These are phyloP conservation scores for Sycobia sp. DNA, from an alignment of 1,140 invertebrate species.

Conservation along the genomic window DNA sequence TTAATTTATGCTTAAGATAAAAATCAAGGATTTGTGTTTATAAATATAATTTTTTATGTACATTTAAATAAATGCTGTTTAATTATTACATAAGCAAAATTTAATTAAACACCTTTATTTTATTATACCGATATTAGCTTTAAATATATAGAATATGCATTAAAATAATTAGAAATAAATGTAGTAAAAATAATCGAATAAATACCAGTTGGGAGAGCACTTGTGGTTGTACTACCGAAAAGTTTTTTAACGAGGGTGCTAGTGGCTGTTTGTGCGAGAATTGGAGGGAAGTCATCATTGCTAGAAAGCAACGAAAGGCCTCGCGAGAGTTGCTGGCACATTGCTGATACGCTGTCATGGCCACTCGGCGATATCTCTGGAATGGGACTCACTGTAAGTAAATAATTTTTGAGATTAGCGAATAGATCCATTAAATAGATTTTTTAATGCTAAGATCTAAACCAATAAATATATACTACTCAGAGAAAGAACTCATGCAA, in stretches of 20 bases:
- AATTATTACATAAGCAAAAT: too few relatives aligned
- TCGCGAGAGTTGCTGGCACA: conserved; percentile 87
- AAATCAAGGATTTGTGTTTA: too few relatives aligned
- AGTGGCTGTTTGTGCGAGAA: conserved; percentile 46
- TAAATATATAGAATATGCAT: not conserved
- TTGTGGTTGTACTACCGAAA: conserved; percentile 39
- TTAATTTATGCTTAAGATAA: too few relatives aligned
- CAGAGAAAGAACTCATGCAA: conserved; percentile 12
- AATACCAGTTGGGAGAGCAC: conserved; percentile 34
- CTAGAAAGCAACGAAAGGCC: conserved; percentile 79
- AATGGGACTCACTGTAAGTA: conserved; percentile 73
- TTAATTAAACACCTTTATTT: too few relatives aligned
- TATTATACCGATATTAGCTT: too few relatives aligned
- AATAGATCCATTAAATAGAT: conserved; percentile 17
- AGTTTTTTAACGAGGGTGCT: conserved; percentile 51
- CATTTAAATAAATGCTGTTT: too few relatives aligned
- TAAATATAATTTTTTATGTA: too few relatives aligned
- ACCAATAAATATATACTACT: not conserved
- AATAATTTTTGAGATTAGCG: conserved; percentile 15
- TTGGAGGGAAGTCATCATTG: conserved; percentile 66
- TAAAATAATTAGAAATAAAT: conserved; percentile 3
- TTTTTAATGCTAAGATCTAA: not conserved
- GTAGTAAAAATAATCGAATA: too few relatives aligned
- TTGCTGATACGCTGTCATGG: conserved; percentile 80
- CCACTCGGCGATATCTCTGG: conserved; percentile 76